Evolutionary conservation across 2,797 vertebrate genomes (phyloP).

Genomic region (Babyrousa celebensis): DNA sequence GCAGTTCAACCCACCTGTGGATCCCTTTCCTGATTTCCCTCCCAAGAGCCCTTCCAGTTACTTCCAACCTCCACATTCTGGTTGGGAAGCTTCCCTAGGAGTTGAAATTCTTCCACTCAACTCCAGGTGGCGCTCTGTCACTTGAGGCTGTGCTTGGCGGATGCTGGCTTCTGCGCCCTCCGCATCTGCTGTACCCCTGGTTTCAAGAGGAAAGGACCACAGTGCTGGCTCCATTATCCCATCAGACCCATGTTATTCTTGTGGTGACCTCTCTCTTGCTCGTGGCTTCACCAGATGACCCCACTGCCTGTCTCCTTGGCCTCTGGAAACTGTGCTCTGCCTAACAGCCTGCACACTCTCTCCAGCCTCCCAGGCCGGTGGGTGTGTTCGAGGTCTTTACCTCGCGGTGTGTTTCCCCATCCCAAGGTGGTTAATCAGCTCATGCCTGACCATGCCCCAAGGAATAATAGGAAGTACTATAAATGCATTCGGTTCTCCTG

Average conservation of each 20-base stretch:
- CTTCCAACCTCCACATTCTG: neutral
- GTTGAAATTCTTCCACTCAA: neutral
- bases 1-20: neutral
- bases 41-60: neutral
- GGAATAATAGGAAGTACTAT: neutral
- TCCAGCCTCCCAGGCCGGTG: neutral
- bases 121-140: neutral
- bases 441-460: neutral
- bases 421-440: neutral
- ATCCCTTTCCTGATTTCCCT: neutral
- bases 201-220: neutral
- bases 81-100: neutral
- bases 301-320: neutral
- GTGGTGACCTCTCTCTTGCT: neutral
- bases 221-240: neutral
- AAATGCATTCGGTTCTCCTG: neutral
- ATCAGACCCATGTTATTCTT: neutral
- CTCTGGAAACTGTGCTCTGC: neutral
- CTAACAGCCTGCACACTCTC: neutral
- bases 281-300: neutral
- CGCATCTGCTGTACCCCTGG: neutral
- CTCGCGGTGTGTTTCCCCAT: neutral
- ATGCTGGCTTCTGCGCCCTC: accelerated
- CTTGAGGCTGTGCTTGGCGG: neutral
- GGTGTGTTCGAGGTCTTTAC: neutral